Evolutionary conservation across 2,797 vertebrate genomes (phyloP).

Genomic region (Thaleichthys pacificus): DNA sequence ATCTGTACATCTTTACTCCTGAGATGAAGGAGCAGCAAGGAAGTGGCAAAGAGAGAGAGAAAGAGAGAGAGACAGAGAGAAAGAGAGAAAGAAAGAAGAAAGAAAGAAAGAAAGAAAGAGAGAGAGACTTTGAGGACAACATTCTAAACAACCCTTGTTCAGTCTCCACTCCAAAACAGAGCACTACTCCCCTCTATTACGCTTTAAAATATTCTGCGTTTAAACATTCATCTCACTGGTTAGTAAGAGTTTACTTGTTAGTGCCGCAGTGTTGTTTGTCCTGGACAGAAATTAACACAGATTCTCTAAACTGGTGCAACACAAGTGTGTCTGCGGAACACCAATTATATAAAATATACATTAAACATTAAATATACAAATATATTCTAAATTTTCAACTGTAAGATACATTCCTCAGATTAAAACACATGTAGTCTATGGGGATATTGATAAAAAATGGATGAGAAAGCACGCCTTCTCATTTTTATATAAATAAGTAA

Average conservation of each 20-base stretch:
- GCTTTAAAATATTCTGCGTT: not conserved
- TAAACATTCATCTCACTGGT: not conserved
- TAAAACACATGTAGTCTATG: not conserved
- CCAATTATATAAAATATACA: not conserved
- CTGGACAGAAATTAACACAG: no score
- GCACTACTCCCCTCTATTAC: not conserved
- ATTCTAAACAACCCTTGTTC: not conserved
- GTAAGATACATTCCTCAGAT: not conserved
- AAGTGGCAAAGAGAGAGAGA: slow-evolving; percentile 20
- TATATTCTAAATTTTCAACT: not conserved
- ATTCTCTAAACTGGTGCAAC: not conserved
- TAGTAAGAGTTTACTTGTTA: not conserved
- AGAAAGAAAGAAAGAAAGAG: not conserved
- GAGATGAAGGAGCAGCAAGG: slow-evolving; percentile 18
- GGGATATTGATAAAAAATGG: not conserved
- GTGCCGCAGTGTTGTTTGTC: not conserved
- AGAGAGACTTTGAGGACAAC: not conserved
- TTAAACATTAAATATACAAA: not conserved
- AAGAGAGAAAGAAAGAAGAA: not conserved
- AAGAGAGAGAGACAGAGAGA: slow-evolving; percentile 2
- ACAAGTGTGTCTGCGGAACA: not conserved
- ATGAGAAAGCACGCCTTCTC: not conserved
- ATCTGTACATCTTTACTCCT: slow-evolving; percentile 79
- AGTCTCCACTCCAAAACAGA: not conserved
- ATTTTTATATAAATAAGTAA: not conserved